Evolutionary conservation across 2,888 invertebrate genomes (phyloP).

Genomic region (Lutraria lutraria): DNA sequence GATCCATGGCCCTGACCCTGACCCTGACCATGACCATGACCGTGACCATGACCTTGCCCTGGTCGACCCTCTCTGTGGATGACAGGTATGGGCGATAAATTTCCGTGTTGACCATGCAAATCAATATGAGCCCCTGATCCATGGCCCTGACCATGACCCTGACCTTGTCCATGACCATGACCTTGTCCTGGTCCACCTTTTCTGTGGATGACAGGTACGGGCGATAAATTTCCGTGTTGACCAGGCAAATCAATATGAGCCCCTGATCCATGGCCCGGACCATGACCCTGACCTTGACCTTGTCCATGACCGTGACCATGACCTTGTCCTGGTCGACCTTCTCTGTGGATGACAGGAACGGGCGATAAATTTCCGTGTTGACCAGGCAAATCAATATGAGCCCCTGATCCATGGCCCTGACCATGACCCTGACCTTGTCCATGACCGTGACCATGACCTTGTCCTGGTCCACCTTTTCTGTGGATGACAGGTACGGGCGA

Average conservation of each 20-base stretch:
- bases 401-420: not conserved
- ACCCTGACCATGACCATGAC: no score
- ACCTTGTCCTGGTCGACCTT: not conserved
- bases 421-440: slow-evolving; percentile 7
- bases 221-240: slow-evolving; percentile 8
- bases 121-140: slow-evolving; percentile 27
- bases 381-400: not conserved
- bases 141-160: slow-evolving; percentile 7
- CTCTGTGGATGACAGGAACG: not conserved
- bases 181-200: not conserved
- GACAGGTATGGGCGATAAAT: not conserved
- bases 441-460: not conserved
- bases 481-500: not conserved
- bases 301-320: slow-evolving; percentile 2
- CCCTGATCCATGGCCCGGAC: not conserved
- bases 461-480: slow-evolving; percentile 10
- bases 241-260: slow-evolving; percentile 15
- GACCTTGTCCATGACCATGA: not conserved
- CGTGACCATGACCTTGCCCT: not conserved
- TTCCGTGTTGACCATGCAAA: slow-evolving; percentile 31
- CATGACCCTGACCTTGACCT: not conserved
- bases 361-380: not conserved
- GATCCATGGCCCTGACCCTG: not conserved
- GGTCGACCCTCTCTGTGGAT: not conserved
- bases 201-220: not conserved